Base-by-base conservation (phyloP, 2,797 vertebrate genomes). In the Myotis daubentonii region DNA sequence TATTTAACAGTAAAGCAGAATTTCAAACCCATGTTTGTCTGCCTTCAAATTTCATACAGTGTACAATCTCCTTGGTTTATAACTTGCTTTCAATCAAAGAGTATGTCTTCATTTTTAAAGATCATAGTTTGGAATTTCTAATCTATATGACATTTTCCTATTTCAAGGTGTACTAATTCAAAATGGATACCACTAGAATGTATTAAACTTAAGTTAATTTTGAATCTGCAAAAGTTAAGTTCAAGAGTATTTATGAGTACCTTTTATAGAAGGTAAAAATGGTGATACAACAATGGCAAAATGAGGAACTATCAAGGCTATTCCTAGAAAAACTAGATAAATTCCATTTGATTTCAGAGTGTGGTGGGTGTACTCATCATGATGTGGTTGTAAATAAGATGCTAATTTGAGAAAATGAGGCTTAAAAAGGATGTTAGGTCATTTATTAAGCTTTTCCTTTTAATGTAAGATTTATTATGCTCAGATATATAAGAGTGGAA, bases 391-490 rank as follows among this genome's bases (percentile, higher is more conserved):
- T 41, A 68, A 94, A 83, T 36, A 83, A 33, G 8, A 85, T 94
- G 19, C 2, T 66, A 78, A 8, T 55, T 57, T 78, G 44, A 49
- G 23, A 89, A 79, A 87, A 47, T 8, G 25, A 60, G 55, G 65
- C 65, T 84, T 57, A 30, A 28, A 53, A 87, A 66, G 9, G 65
- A 53, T 12, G 4, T 38, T 38, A 33, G 16, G 6, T 44, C 6
- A 51, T 80, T 81, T 72, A 53, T 87, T 25, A 74, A 19, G 68
- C 9, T 0, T 79, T 90, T 92, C 30, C 41, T 89, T 84, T 28
- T 92, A 94, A 92, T 92, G 55, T 55, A 74, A 90, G 70, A 68
- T 86, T 87, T 55, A 49, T 68, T 80, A 19, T 94, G 49, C 7
- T 93, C 20, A 76, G 75, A 87, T 90, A 75, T 33, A 8, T 19